Evolutionary conservation across 2,113 vertebrate genomes (phyloP).

Genomic region (Oreochromis tanganicae): DNA sequence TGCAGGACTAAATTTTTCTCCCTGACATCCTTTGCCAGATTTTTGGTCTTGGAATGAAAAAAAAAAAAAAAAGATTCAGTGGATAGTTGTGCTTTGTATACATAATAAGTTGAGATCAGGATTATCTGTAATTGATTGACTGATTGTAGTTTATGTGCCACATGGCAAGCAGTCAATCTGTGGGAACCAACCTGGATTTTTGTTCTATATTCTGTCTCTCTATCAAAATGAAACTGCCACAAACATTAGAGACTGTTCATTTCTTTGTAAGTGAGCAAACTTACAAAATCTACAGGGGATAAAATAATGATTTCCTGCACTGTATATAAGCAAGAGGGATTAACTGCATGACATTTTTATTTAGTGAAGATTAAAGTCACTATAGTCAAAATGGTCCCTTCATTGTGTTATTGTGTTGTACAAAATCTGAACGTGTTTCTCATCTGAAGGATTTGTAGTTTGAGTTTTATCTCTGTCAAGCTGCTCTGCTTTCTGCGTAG

Average conservation of each 20-base stretch:
- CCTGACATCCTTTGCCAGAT: neutral
- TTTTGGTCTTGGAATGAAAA: neutral
- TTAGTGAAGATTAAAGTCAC: neutral
- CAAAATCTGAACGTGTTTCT: neutral
- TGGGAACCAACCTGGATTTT: neutral
- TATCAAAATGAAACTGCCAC: neutral
- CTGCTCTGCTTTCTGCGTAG: slow-evolving; percentile 3
- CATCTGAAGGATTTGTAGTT: neutral
- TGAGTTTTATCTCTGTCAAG: slow-evolving; percentile 20
- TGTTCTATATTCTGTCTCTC: neutral
- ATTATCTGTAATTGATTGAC: neutral
- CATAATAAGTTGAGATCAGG: neutral
- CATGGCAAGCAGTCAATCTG: neutral
- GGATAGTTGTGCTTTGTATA: neutral
- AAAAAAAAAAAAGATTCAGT: neutral
- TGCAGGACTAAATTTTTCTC: neutral
- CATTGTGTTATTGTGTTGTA: neutral
- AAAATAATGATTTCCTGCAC: neutral
- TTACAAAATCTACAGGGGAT: neutral
- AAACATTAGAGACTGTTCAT: neutral
- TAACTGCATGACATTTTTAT: neutral
- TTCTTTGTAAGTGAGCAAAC: neutral
- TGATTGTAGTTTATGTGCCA: neutral
- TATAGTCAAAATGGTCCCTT: neutral
- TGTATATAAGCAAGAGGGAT: neutral